phyloP scores from a whole-genome alignment of 2,888 invertebrate genomes.

The Schrankia costaestrigalis region DNA sequence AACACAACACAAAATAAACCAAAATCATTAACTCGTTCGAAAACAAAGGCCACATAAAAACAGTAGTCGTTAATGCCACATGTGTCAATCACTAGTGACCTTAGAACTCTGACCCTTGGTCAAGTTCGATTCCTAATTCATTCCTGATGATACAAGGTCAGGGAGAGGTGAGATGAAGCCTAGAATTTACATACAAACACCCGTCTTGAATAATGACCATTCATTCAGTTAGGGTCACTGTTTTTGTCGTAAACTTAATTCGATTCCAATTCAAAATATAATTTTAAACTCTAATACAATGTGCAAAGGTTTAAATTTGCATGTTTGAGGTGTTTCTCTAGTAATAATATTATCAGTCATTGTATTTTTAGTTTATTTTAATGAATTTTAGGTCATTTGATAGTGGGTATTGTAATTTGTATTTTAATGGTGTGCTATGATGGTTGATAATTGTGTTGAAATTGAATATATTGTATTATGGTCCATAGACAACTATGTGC shows the following conservation, averaged over 20 bases:
- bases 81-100: slow-evolving; percentile 63
- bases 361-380: no score
- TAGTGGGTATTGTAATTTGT: no score
- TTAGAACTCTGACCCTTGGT: slow-evolving; percentile 59
- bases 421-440: no score
- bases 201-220: slow-evolving; percentile 60
- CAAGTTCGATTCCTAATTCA: slow-evolving; percentile 73
- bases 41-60: slow-evolving; percentile 41
- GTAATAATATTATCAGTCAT: no score
- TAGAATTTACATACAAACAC: slow-evolving; percentile 70
- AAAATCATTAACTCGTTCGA: slow-evolving; percentile 11
- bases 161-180: slow-evolving; percentile 49
- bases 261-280: not conserved
- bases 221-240: slow-evolving; percentile 48
- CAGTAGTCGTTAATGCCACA: slow-evolving; percentile 36
- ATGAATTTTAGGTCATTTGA: no score
- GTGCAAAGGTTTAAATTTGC: slow-evolving; percentile 6
- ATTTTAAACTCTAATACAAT: slow-evolving; percentile 5
- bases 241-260: slow-evolving; percentile 47
- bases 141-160: slow-evolving; percentile 59
- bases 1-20: no score
- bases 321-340: no score
- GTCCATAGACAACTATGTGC: no score
- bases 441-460: no score
- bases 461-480: no score